Percentiles rank a stretch among this genome's conserved stretches.
Evolutionary conservation across 2,797 vertebrate species (phyloP).

Genomic region (Sebastes vulpes): DNA sequence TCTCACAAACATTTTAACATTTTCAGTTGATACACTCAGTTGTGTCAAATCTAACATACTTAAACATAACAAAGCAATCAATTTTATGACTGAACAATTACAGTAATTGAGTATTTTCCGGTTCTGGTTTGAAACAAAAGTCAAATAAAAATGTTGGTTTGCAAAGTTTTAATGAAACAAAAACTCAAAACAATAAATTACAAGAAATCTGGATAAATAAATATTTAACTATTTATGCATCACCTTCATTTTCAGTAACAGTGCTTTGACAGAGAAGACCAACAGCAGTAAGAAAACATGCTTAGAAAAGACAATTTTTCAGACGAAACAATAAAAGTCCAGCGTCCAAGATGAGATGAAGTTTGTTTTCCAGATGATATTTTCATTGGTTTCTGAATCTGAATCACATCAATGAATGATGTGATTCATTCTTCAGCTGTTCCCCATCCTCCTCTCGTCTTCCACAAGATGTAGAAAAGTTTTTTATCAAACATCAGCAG

Average conservation of each 20-base stretch:
- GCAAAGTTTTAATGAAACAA: constrained; percentile 72
- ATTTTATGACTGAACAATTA: not conserved
- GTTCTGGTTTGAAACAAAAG: not conserved
- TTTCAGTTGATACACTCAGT: not conserved
- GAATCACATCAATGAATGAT: not conserved
- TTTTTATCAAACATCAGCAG: not conserved
- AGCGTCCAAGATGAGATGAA: not conserved
- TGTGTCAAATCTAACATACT: not conserved
- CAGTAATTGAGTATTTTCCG: not conserved
- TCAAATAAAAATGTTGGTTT: constrained; percentile 4
- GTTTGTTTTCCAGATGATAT: not conserved
- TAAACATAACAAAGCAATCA: not conserved
- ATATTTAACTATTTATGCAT: constrained; percentile 57
- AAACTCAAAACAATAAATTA: constrained; percentile 76
- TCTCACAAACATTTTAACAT: not conserved
- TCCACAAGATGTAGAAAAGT: not conserved
- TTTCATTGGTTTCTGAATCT: not conserved
- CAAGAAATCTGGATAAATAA: constrained; percentile 78
- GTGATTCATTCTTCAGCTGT: constrained; percentile 1
- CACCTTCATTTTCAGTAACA: constrained; percentile 50
- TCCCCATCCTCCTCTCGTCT: not conserved
- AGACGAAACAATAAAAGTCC: not conserved
- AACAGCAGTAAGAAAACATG: constrained; percentile 53
- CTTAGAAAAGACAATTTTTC: constrained; percentile 15
- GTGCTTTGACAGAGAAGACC: constrained; percentile 44